These are phyloP conservation scores for Ephialtes manifestator DNA, from an alignment of 2,888 invertebrate genomes.

Conservation along the genomic window DNA sequence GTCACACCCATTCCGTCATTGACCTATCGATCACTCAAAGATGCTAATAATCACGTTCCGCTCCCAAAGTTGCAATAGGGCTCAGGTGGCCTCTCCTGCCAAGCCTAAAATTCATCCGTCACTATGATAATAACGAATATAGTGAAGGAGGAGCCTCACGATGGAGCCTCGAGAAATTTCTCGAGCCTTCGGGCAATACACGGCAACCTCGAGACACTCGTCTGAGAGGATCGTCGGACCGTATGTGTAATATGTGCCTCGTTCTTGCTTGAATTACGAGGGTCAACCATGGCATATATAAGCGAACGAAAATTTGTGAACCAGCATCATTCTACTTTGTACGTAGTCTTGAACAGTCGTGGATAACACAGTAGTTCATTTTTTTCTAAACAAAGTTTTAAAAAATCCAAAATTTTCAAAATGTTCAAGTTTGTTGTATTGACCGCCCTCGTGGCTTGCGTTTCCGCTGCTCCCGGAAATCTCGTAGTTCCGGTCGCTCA, in stretches of 20 bases:
- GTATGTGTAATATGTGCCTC: slow-evolving; percentile 35
- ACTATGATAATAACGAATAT: neutral
- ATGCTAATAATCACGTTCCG: neutral
- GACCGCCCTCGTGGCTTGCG: slow-evolving; percentile 77
- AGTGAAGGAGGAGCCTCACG: neutral
- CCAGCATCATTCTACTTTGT: slow-evolving; percentile 53
- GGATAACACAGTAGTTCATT: neutral
- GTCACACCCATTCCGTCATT: neutral
- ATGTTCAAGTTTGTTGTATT: slow-evolving; percentile 73
- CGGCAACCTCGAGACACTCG: slow-evolving; percentile 58
- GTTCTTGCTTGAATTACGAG: slow-evolving; percentile 41
- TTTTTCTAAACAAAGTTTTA: neutral
- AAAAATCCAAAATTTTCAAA: slow-evolving; percentile 21
- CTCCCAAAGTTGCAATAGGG: neutral
- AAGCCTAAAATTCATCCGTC: neutral
- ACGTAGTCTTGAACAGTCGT: slow-evolving; percentile 24
- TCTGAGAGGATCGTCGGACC: slow-evolving; percentile 27
- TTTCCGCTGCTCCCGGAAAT: slow-evolving; percentile 83
- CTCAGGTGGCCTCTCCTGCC: neutral
- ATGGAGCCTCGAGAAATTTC: slow-evolving; percentile 49
- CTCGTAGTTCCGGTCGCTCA: slow-evolving; percentile 72
- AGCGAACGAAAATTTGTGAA: slow-evolving; percentile 24
- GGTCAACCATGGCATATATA: slow-evolving; percentile 64
- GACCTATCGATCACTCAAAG: slow-evolving; percentile 5
- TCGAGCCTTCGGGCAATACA: slow-evolving; percentile 56